A percentile compares a stretch with the other conserved stretches of the same genome.
These are phyloP conservation scores for Oplegnathus fasciatus DNA, from an alignment of 2,113 vertebrate genomes.

Conservation along the genomic window DNA sequence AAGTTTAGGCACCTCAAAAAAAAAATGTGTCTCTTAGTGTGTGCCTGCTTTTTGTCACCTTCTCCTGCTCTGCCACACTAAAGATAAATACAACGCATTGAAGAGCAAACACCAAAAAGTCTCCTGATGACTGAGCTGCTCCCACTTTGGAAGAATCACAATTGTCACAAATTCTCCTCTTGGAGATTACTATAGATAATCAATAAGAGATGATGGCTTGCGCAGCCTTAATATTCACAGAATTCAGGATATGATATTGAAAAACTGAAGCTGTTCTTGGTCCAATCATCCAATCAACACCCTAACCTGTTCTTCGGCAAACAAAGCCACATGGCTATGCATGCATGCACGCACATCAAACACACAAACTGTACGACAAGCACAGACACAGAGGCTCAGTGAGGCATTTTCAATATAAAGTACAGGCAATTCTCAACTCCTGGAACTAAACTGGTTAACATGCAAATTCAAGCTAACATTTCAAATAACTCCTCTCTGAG, in stretches of 20 bases:
- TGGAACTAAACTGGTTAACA: background rate
- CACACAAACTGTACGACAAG: constrained; percentile 25
- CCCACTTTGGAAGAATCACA: background rate
- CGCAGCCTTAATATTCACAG: background rate
- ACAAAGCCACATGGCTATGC: constrained; percentile 49
- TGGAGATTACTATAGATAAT: background rate
- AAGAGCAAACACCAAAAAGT: background rate
- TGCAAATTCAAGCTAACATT: background rate
- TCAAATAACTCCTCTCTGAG: background rate
- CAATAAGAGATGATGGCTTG: background rate
- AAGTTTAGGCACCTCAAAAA: background rate
- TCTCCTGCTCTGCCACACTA: constrained; percentile 3
- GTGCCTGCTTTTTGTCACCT: background rate
- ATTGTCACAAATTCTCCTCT: background rate
- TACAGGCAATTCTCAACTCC: background rate
- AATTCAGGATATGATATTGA: constrained; percentile 4
- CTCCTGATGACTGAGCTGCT: background rate
- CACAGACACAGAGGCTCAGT: constrained; percentile 1
- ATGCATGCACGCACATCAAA: constrained; percentile 36
- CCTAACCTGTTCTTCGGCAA: constrained; percentile 66
- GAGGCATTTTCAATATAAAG: constrained; percentile 3
- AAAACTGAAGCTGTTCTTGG: constrained; percentile 14
- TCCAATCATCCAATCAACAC: constrained; percentile 33
- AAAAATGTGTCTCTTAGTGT: too few species aligned
- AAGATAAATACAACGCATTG: background rate